Evolutionary conservation across 1,140 invertebrate species (phyloP).

Genomic region (Olivierus martensii): DNA sequence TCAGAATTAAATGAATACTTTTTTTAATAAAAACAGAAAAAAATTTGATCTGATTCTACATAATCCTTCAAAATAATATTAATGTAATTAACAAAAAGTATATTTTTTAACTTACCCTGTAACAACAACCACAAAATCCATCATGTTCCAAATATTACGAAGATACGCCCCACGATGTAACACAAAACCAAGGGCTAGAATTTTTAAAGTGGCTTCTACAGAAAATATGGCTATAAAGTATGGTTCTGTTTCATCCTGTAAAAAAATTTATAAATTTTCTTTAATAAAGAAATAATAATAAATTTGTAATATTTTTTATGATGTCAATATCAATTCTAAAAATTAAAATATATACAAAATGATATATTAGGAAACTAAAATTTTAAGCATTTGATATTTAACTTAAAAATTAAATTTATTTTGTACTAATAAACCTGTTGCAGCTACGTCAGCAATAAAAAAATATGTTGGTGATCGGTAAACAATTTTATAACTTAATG

Average conservation of each 20-base stretch:
- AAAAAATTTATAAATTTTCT: too few relatives aligned
- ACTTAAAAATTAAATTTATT: too few relatives aligned
- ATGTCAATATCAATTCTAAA: too few relatives aligned
- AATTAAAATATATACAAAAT: too few relatives aligned
- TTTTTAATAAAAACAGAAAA: background rate
- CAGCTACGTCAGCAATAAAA: too few relatives aligned
- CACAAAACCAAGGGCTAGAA: conserved; percentile 98
- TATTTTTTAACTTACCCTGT: conserved; percentile 77
- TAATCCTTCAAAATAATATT: background rate
- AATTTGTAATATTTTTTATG: too few relatives aligned
- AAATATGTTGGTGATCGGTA: too few relatives aligned
- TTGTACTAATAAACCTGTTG: too few relatives aligned
- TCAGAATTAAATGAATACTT: background rate
- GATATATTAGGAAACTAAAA: too few relatives aligned
- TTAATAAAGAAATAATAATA: too few relatives aligned
- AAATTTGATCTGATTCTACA: background rate
- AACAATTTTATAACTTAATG: too few relatives aligned
- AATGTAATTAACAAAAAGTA: background rate
- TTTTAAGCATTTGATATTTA: too few relatives aligned
- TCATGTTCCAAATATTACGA: conserved; percentile 99
- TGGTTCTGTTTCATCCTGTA: conserved; percentile 93
- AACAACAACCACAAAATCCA: conserved; percentile 99
- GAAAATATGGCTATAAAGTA: conserved; percentile 99
- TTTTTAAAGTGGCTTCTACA: conserved; percentile 99
- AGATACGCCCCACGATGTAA: conserved; percentile 98